Evolutionary conservation across 1,140 invertebrate species (phyloP).

Genomic region (Lucilia cuprina): DNA sequence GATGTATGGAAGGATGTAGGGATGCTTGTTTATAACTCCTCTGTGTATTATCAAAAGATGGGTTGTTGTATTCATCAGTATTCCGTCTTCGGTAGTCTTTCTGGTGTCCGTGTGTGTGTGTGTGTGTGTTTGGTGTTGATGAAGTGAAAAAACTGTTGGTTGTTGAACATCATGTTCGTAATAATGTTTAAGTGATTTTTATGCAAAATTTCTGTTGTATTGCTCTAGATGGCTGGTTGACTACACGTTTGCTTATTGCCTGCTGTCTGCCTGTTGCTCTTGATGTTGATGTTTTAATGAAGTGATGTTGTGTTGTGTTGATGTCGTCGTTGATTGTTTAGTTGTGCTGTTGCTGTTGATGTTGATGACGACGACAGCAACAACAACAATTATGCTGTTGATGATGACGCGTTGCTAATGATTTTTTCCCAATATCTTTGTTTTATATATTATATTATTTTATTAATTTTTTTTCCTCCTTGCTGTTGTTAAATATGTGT

Average conservation of each 20-base stretch:
- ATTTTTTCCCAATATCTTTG: background rate
- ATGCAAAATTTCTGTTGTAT: conserved; percentile 4
- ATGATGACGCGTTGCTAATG: conserved; percentile 30
- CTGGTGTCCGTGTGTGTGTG: background rate
- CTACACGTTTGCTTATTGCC: no score
- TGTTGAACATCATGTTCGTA: conserved; percentile 11
- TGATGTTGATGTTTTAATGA: conserved; percentile 26
- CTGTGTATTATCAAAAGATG: background rate
- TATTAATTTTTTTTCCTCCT: background rate
- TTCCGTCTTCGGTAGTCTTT: background rate
- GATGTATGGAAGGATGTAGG: background rate
- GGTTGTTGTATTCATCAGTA: background rate
- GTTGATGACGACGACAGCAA: no score
- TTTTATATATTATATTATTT: no score
- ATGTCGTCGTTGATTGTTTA: conserved; percentile 11
- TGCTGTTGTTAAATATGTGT: background rate
- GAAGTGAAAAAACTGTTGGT: conserved; percentile 27
- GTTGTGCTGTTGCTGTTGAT: no score
- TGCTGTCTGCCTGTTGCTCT: background rate
- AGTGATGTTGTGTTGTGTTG: conserved; percentile 23
- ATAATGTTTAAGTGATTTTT: conserved; percentile 18
- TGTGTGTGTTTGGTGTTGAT: conserved; percentile 27
- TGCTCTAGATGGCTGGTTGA: background rate
- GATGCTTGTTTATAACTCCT: no score
- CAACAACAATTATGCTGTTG: no score